Evolutionary conservation across 2,797 vertebrate species (phyloP), one percentile per base, ranked within the genome.

Genomic region (Zenarchopterus dispar): DNA sequence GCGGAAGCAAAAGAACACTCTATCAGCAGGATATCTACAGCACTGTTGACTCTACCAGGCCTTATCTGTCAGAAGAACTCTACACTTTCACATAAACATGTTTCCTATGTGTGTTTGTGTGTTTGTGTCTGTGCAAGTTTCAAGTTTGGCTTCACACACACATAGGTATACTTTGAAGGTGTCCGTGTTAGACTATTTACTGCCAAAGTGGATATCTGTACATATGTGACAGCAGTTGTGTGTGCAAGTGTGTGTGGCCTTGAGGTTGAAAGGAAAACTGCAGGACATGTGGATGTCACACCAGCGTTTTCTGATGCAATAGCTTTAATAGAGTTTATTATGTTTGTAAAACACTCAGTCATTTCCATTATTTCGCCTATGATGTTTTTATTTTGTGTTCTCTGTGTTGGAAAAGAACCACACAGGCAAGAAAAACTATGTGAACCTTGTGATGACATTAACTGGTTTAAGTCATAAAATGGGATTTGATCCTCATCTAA

Each of bases 11-110:
- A 79, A 87, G 91, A 92, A 91, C 91, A 91, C 81, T 67, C 47
- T 94, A 93, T 96, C 94, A 94, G 91, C 72, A 72, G 81, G 80
- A 87, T 94, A 93, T 95, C 93, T 70, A 51, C 77, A 80, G 77
- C 79, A 57, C 74, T 91, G 90, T 94, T 94, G 93, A 94, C 88
- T 90, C 89, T 91, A 76, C 83, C 52, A 62, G 81, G 81, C 80
- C 82, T 93, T 92, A 93, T 93, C 89, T 85, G 86, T 89, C 88
- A 82, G 86, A 91, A 86, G 88, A 93, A 90, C 92, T 91, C 89
- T 86, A 79, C 88, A 82, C 82, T 80, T 74, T 86, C 85, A 88
- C 90, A 91, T 89, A 91, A 91, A 93, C 88, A 88, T 72, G 73
- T 57, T 62, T 7, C 55, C 19, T 70, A 49, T 79, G 42, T 67